Conservation (phyloP, 2,113 vertebrate genomes). For the Vulpes lagopus region DNA sequence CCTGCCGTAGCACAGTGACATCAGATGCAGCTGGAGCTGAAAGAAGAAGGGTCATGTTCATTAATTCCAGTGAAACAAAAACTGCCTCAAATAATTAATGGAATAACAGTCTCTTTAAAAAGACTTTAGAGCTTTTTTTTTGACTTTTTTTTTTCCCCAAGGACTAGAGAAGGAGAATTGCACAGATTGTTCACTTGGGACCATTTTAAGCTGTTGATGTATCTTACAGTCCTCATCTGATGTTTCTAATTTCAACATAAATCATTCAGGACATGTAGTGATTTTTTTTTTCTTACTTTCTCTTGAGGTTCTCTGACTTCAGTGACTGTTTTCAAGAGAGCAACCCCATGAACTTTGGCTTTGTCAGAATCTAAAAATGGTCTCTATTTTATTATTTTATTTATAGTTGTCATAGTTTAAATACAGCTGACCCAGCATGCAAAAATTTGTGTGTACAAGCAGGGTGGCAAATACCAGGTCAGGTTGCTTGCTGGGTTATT, state of each 20-base stretch:
- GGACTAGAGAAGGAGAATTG: slow-evolving; percentile 33
- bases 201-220: background rate
- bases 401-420: slow-evolving; percentile 61
- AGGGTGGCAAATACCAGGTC: background rate
- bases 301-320: slow-evolving; percentile 3
- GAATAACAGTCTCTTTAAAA: slow-evolving; percentile 61
- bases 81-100: slow-evolving; percentile 61
- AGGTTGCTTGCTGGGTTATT: background rate
- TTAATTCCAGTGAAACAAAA: slow-evolving; percentile 68
- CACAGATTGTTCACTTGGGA: slow-evolving; percentile 55
- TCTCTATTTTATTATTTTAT: slow-evolving; percentile 21
- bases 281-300: slow-evolving; percentile 57
- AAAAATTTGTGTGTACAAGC: slow-evolving; percentile 43
- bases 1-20: background rate
- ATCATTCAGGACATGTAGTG: background rate
- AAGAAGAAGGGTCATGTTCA: slow-evolving; percentile 43
- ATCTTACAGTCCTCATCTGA: background rate
- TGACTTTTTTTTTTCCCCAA: background rate
- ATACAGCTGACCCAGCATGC: slow-evolving; percentile 37
- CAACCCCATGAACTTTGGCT: background rate
- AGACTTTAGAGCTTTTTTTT: slow-evolving; percentile 41
- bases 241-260: background rate
- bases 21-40: slow-evolving; percentile 61
- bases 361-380: slow-evolving; percentile 22
- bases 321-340: slow-evolving; percentile 5